Evolutionary conservation across 2,888 invertebrate species (phyloP).

Genomic region (Acanthosepion esculentum): DNA sequence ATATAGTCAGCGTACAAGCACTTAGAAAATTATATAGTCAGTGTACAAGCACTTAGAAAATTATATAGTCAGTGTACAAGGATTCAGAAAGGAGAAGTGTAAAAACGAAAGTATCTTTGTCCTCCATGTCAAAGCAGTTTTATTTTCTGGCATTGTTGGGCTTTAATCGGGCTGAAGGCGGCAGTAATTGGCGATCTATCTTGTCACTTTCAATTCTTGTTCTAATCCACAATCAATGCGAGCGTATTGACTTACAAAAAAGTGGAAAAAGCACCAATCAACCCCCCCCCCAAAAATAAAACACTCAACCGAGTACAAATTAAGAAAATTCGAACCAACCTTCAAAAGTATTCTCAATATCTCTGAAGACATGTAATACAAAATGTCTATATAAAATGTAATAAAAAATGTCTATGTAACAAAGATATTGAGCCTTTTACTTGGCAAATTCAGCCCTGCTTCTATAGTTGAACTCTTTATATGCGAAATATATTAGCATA

Average conservation of each 20-base stretch:
- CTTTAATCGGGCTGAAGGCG: background rate
- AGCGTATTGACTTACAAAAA: no score
- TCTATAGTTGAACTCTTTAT: background rate
- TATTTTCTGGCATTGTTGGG: conserved; percentile 14
- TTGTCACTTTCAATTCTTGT: no score
- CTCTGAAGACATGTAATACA: background rate
- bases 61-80: no score
- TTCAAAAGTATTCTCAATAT: background rate
- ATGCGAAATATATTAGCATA: background rate
- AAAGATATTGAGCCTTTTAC: background rate
- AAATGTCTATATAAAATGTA: background rate
- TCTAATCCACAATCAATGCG: no score
- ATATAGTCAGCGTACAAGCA: no score
- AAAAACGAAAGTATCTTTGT: background rate
- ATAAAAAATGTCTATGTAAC: no score
- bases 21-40: no score
- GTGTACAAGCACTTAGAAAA: no score
- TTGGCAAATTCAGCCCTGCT: background rate
- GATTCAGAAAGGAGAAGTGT: no score
- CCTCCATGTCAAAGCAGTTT: background rate
- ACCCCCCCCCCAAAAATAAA: no score
- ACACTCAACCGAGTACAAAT: background rate
- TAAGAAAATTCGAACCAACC: background rate
- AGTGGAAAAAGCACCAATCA: background rate
- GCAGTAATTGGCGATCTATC: background rate